Conservation (phyloP, 2,113 vertebrate genomes). For the Uria aalge region DNA sequence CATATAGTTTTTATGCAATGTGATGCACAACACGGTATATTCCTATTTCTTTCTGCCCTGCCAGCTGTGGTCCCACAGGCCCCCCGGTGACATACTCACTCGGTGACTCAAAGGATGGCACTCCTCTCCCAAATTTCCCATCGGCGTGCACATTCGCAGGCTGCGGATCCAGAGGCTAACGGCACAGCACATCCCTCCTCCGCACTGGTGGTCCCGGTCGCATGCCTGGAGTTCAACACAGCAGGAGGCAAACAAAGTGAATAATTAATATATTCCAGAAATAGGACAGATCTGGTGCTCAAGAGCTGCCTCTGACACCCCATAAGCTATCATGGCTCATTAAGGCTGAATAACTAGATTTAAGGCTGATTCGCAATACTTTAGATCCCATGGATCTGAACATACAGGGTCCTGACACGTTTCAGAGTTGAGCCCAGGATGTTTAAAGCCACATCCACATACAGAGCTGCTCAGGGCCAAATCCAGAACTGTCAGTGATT, state of each 20-base stretch:
- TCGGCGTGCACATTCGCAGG: slow-evolving; percentile 88
- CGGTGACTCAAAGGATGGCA: slow-evolving; percentile 93
- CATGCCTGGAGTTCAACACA: slow-evolving; percentile 78
- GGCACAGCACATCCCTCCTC: slow-evolving; percentile 89
- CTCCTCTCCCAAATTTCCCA: slow-evolving; percentile 86
- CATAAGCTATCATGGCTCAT: neutral
- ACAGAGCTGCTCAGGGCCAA: fast-evolving
- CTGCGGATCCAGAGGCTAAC: slow-evolving; percentile 93
- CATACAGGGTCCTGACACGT: fast-evolving
- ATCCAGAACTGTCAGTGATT: neutral
- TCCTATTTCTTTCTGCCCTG: neutral
- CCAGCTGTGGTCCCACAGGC: neutral
- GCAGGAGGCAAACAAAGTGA: neutral
- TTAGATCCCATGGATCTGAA: neutral
- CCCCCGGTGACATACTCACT: slow-evolving; percentile 70
- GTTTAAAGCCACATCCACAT: neutral
- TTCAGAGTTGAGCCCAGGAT: neutral
- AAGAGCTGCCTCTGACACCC: neutral
- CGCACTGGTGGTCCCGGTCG: slow-evolving; percentile 88
- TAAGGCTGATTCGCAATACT: neutral
- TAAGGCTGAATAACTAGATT: neutral
- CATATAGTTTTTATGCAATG: fast-evolving
- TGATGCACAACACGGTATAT: neutral
- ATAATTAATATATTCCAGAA: neutral
- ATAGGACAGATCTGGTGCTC: neutral